phyloP scores from a whole-genome alignment of 1,140 invertebrate genomes.

The Anoplophora glabripennis region DNA sequence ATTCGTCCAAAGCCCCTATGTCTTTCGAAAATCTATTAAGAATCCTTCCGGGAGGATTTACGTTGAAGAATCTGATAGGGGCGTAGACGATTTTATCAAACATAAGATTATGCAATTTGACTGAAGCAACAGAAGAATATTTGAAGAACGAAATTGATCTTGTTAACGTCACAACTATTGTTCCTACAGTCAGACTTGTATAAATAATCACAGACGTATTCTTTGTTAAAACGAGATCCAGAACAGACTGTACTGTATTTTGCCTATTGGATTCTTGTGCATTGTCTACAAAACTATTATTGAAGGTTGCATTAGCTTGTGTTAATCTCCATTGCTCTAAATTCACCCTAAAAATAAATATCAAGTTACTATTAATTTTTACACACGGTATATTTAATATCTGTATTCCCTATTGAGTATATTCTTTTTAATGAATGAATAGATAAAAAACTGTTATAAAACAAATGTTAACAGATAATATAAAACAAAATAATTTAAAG shows the following conservation, averaged over 20 bases:
- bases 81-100: constrained; percentile 75
- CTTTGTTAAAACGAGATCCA: constrained; percentile 30
- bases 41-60: constrained; percentile 74
- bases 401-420: background rate
- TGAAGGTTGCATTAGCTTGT: background rate
- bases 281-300: background rate
- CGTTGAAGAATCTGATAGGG: constrained; percentile 86
- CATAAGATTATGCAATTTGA: constrained; percentile 78
- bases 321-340: background rate
- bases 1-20: constrained; percentile 78
- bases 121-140: constrained; percentile 76
- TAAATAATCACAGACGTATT: constrained; percentile 33
- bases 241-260: constrained; percentile 17
- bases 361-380: background rate
- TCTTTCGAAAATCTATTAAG: constrained; percentile 75
- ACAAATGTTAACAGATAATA: background rate
- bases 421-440: background rate
- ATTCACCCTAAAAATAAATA: background rate
- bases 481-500: background rate
- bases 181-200: constrained; percentile 56
- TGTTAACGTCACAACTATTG: constrained; percentile 56
- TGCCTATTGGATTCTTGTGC: background rate
- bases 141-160: constrained; percentile 73
- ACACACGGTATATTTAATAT: constrained; percentile 46
- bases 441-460: background rate